These are phyloP conservation scores for Vandiemenella viatica DNA, from an alignment of 2,888 invertebrate species.

Conservation along the genomic window DNA sequence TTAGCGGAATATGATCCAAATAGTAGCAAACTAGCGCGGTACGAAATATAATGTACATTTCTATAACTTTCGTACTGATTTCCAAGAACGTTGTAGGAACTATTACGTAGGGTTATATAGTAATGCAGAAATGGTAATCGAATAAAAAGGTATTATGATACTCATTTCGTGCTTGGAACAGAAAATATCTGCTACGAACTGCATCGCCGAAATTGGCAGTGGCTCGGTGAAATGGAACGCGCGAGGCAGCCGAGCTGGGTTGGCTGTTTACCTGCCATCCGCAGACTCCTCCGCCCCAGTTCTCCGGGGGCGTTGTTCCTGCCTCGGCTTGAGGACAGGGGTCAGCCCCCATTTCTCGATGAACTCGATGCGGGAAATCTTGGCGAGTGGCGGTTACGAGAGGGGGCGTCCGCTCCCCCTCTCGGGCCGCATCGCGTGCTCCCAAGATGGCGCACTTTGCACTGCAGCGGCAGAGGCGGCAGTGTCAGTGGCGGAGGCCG, in stretches of 20 bases:
- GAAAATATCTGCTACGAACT: too few species aligned
- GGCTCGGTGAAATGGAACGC: not conserved
- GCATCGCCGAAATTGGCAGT: too few species aligned
- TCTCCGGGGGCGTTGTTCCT: conserved; percentile 72
- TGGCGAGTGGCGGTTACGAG: conserved; percentile 50
- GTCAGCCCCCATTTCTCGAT: conserved; percentile 96
- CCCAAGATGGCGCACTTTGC: not conserved
- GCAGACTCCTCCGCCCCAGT: conserved; percentile 52
- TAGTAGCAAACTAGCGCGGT: too few species aligned
- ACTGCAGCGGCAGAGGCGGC: not conserved
- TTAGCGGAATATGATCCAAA: too few species aligned
- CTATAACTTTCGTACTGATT: too few species aligned
- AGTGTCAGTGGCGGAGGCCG: not conserved
- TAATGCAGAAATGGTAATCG: too few species aligned
- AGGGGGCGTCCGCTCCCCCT: conserved; percentile 43
- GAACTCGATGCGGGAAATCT: conserved; percentile 96
- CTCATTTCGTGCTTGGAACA: too few species aligned
- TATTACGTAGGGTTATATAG: too few species aligned
- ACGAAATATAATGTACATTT: too few species aligned
- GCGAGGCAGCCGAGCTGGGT: conserved; percentile 13
- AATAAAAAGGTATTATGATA: too few species aligned
- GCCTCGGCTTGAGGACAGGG: conserved; percentile 93
- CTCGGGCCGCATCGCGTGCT: conserved; percentile 17
- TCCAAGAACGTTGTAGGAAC: too few species aligned
- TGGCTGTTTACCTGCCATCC: conserved; percentile 48